Base-by-base conservation (phyloP, 2,113 vertebrate species). In the Atherinomorus stipes region DNA sequence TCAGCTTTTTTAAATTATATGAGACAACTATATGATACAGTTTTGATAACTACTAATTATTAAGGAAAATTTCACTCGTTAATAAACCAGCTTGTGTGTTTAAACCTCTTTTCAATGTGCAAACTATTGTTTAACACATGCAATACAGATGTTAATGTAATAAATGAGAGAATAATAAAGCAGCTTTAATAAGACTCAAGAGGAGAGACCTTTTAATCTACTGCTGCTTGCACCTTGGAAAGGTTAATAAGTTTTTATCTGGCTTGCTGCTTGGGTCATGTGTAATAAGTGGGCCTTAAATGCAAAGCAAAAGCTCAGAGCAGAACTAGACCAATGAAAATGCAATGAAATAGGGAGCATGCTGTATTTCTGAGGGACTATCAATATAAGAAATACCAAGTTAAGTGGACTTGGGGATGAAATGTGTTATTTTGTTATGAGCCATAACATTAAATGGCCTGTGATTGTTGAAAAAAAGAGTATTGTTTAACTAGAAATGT, bases 211-310 rank as follows among this genome's bases (percentile, higher is more conserved):
- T 57, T 77, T 49, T 58, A 52, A 72, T 79, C n/a, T 31, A 44
- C 34, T 70, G 45, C 67, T 59, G 47, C 18, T 38, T 62, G 15
- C 65, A 72, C 58, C 51, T 70, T 51, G 45, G 56, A 45, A 15
- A 71, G 79, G 76, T 65, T 72, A 76, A 79, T 74, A 63, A 25
- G 54, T 77, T 53, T 18, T 80, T 51, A 80, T 71, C 42, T 8
- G 56, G 26, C 28, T 52, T 28, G 19, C 8, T 50, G 64, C 31
- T 5, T 47, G 5, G 69, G 66, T 70, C 67, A 71, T 63, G 65
- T 21, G 10, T 54, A 59, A 38, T 52, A 28, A 74, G 78, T 75
- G 53, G 45, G 21, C 21, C 25, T 13, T 67, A 78, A 52, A 68
- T 75, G 40, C 64, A 71, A 74, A 76, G 21, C 25, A 47, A 45